Evolutionary conservation across 2,888 invertebrate species (phyloP).

Genomic region (Panorpa germanica): DNA sequence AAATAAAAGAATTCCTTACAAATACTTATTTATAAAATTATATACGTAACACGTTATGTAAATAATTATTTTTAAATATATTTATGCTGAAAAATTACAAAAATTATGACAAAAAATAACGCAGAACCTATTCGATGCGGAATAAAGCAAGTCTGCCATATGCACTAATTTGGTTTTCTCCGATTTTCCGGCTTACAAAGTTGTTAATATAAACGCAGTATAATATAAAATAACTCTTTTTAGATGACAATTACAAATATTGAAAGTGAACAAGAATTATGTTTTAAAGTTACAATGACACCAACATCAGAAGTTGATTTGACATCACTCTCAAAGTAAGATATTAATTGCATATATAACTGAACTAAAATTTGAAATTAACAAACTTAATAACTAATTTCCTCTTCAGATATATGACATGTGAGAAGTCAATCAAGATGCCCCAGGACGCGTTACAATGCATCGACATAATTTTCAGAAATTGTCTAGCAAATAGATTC

Average conservation of each 20-base stretch:
- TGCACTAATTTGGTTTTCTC: too few species aligned
- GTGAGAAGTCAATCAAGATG: conserved; percentile 20
- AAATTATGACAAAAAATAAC: too few species aligned
- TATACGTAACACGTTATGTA: too few species aligned
- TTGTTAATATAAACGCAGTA: neutral
- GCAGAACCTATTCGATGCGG: too few species aligned
- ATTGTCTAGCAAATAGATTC: conserved; percentile 34
- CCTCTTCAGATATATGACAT: conserved; percentile 23
- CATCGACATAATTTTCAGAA: conserved; percentile 43
- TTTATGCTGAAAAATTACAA: too few species aligned
- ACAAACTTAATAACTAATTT: conserved; percentile 5
- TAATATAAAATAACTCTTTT: conserved; percentile 10
- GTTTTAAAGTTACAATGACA: conserved; percentile 31
- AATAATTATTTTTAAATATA: too few species aligned
- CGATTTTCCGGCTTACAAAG: conserved; percentile 20
- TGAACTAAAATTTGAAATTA: neutral
- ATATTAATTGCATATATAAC: conserved; percentile 11
- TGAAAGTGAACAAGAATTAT: conserved; percentile 18
- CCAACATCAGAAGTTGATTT: conserved; percentile 34
- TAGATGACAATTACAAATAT: conserved; percentile 22
- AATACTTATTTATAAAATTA: too few species aligned
- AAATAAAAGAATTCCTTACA: too few species aligned
- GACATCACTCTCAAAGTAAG: conserved; percentile 22
- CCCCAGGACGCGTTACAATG: conserved; percentile 32
- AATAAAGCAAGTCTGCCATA: too few species aligned